A percentile compares a stretch with the other conserved stretches of the same genome.
Evolutionary conservation across 2,797 vertebrate species (phyloP).

Genomic region (Luscinia luscinia): DNA sequence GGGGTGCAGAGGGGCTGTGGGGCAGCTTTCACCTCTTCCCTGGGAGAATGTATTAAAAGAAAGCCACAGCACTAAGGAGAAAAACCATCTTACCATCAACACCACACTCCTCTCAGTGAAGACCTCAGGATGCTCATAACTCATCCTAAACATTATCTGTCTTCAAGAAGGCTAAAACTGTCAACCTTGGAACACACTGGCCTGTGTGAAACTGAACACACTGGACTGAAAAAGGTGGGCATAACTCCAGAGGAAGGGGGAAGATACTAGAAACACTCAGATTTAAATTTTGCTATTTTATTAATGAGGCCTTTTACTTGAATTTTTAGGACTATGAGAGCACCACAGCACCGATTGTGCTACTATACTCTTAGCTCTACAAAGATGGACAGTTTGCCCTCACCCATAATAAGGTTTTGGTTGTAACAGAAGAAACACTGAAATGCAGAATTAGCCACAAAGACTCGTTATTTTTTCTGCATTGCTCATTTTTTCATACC

Average conservation of each 20-base stretch:
- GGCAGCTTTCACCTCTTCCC: background rate
- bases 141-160: background rate
- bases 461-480: background rate
- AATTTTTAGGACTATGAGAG: background rate
- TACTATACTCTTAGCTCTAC: background rate
- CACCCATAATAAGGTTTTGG: background rate
- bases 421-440: background rate
- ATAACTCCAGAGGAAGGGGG: background rate
- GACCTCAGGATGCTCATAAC: background rate
- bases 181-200: background rate
- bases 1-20: rapidly evolving
- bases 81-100: background rate
- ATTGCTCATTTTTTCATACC: background rate
- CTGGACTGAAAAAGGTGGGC: background rate
- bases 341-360: background rate
- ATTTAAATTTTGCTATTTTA: background rate
- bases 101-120: background rate
- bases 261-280: background rate
- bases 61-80: background rate
- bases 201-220: background rate
- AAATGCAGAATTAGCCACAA: background rate
- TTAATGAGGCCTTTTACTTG: background rate
- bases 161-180: background rate
- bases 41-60: background rate
- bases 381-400: background rate